A percentile compares a stretch with the other conserved stretches of the same genome.
Evolutionary conservation across 2,113 vertebrate species (phyloP).

Genomic region (Passer domesticus): DNA sequence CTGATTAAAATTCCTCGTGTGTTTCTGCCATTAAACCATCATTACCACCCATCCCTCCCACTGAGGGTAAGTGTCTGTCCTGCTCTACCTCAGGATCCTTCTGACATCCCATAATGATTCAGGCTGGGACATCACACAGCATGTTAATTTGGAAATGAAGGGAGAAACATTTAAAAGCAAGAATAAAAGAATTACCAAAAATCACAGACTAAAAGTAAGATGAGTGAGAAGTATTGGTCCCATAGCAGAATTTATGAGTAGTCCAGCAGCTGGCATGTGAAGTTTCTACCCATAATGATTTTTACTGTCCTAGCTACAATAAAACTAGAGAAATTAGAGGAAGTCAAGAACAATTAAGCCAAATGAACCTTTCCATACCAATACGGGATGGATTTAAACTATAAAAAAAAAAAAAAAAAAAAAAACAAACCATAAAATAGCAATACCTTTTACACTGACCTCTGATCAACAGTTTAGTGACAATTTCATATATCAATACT

Average conservation of each 20-base stretch:
- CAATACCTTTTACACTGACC: neutral
- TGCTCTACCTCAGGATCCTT: neutral
- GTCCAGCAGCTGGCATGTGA: constrained; percentile 29
- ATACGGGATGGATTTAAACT: neutral
- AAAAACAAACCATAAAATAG: neutral
- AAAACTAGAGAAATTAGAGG: constrained; percentile 2
- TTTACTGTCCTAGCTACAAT: neutral
- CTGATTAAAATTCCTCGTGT: neutral
- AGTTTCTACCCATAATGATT: neutral
- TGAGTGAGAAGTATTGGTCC: neutral
- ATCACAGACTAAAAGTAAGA: neutral
- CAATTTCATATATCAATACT: neutral
- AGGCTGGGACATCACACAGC: neutral
- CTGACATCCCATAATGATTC: neutral
- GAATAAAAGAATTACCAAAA: neutral
- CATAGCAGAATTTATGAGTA: neutral
- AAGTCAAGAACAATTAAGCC: neutral
- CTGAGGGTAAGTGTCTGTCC: neutral
- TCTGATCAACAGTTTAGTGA: neutral
- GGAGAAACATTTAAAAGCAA: neutral
- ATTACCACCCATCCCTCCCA: neutral
- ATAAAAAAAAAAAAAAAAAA: neutral
- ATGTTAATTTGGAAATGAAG: neutral
- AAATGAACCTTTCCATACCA: neutral
- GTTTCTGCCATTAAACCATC: neutral